Evolutionary conservation across 2,113 vertebrate species (phyloP).

Genomic region (Amblyornis subalaris): DNA sequence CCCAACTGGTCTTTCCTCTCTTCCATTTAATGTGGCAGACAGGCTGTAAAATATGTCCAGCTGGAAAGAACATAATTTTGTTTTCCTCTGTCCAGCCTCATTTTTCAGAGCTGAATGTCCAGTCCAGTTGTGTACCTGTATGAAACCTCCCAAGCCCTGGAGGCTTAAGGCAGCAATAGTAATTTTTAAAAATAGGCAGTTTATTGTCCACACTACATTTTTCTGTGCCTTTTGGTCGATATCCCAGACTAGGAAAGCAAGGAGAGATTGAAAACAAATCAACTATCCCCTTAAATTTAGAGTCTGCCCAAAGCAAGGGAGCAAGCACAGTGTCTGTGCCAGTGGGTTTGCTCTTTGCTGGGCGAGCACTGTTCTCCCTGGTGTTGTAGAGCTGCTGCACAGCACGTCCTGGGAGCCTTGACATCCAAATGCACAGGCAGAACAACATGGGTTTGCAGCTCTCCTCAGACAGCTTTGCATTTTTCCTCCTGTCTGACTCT

Average conservation of each 20-base stretch:
- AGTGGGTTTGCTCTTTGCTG: neutral
- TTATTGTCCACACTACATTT: neutral
- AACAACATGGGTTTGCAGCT: neutral
- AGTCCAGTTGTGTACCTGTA: neutral
- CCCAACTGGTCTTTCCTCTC: neutral
- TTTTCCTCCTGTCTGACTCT: neutral
- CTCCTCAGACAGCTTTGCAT: neutral
- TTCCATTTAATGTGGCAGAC: neutral
- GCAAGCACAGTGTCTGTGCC: neutral
- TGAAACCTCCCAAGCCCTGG: neutral
- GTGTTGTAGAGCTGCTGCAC: neutral
- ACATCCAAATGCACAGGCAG: neutral
- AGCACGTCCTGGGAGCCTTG: accelerated
- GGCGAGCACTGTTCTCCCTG: accelerated
- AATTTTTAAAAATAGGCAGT: neutral
- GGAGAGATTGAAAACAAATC: neutral
- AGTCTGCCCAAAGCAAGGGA: neutral
- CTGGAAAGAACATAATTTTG: neutral
- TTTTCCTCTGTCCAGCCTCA: neutral
- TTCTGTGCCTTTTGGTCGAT: neutral
- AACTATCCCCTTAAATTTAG: neutral
- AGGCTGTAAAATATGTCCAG: neutral
- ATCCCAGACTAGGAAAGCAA: neutral
- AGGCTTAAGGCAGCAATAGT: neutral
- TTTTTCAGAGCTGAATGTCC: conserved; percentile 6